Base-by-base conservation (phyloP, 2,113 vertebrate genomes). In the Chamaea fasciata region DNA sequence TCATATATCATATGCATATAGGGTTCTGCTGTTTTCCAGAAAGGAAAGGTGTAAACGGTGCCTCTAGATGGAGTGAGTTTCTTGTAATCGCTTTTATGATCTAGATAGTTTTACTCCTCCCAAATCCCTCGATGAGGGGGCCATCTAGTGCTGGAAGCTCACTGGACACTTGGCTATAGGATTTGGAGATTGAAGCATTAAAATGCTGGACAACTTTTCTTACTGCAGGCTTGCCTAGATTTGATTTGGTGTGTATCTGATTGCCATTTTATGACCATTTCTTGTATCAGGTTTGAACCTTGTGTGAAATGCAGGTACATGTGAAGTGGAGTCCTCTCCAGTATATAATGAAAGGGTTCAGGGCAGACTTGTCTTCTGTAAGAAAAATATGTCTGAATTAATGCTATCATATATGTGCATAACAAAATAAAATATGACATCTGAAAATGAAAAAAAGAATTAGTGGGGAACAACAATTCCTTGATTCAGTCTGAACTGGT, bases 121-220 rank as follows among this genome's bases (percentile, higher is more conserved):
- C 7, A 8, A 35, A 65, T 50, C 23, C 82, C 73, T 89, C 80
- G 87, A 8, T 87, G 83, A 94, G 80, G 26, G 37, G 49, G 84
- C 87, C 89, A 95, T 92, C 91, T 95, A 82, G 91, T 91, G 95
- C 92, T 81, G 35, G 85, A 60, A 78, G 69, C 15, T 84, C 42
- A 62, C 42, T 53, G 52, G 5, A 9, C 11, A 4, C 47, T 84
- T 75, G 28, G 17, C 69, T 79, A 0, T 26, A 71, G 37, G 17
- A 50, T 27, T 47, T 87, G 30, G 62, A 65, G 35, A 24, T 2
- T 15, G 41, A 76, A 77, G 33, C 50, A 53, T 19, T 42, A 30
- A 80, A 88, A 57, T 21, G n/a, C 9, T 67, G 49, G 60, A 42
- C 27, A 74, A 9, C 19, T 71, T 87, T 55, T n/a, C 53, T 82